phyloP scores from a whole-genome alignment of 2,113 vertebrate species.

The Chaetops frenatus region DNA sequence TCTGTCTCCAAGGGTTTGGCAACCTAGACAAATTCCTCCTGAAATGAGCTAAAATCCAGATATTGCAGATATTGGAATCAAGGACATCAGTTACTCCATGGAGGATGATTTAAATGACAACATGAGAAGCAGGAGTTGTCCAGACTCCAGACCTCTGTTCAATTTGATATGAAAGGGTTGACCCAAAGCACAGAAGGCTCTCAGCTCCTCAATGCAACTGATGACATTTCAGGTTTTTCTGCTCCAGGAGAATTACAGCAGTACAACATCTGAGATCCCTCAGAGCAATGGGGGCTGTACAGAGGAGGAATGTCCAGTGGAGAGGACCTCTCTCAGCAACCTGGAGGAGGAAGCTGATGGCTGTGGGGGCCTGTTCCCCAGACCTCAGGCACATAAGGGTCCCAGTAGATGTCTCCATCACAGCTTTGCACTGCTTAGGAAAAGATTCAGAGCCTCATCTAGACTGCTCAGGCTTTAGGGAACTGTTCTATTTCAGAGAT shows the following conservation, averaged over 20 bases:
- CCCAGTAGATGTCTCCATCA: neutral
- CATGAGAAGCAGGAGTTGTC: neutral
- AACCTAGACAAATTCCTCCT: neutral
- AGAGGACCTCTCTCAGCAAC: neutral
- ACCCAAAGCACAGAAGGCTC: neutral
- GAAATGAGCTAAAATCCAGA: neutral
- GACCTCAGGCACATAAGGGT: neutral
- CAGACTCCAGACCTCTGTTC: neutral
- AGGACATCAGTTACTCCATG: neutral
- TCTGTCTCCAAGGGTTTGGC: neutral
- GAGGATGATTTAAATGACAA: neutral
- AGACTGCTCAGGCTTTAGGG: neutral
- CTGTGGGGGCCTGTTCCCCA: neutral
- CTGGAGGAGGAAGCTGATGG: neutral
- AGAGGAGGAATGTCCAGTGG: neutral
- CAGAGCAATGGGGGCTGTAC: rapidly evolving
- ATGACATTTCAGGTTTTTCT: neutral
- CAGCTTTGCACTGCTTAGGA: neutral
- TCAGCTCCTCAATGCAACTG: neutral
- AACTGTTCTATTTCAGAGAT: neutral
- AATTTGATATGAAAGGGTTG: neutral
- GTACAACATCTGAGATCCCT: neutral
- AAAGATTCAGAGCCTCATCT: neutral
- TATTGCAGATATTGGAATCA: neutral
- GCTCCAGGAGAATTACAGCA: neutral